These are phyloP conservation scores for Dryoscopus gambensis DNA, from an alignment of 2,113 vertebrate species.

Conservation along the genomic window DNA sequence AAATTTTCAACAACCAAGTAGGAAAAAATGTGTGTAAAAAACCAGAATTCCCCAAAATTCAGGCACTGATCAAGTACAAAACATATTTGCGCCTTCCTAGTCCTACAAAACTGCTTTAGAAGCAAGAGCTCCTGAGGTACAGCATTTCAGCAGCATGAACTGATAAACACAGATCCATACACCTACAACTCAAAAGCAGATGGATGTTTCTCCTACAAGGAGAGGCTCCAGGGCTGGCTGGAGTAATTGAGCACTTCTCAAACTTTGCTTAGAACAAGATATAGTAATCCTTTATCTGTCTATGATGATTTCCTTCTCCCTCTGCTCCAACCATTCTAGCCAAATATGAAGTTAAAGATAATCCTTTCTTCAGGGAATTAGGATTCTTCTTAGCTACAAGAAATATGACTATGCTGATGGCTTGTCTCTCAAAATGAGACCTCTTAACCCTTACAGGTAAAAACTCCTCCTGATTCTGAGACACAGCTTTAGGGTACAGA, in stretches of 20 bases:
- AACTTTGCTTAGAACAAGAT: background rate
- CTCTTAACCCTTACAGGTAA: background rate
- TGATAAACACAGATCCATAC: background rate
- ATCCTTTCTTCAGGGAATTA: background rate
- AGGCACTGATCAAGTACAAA: background rate
- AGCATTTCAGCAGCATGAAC: background rate
- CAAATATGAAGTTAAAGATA: background rate
- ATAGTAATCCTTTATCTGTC: background rate
- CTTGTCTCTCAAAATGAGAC: background rate
- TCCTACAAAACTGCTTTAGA: background rate
- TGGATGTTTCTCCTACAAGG: background rate
- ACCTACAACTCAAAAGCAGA: background rate
- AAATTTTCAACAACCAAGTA: background rate
- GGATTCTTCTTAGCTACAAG: background rate
- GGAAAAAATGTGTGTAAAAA: background rate
- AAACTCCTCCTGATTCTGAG: background rate
- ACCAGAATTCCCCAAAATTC: background rate
- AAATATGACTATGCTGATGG: background rate
- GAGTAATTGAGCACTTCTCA: background rate
- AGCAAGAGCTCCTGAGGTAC: background rate
- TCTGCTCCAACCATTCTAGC: background rate
- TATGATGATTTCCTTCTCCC: background rate
- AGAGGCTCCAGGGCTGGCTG: background rate
- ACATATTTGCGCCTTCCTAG: background rate
- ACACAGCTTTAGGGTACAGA: background rate